These are phyloP conservation scores for Altica lythri DNA, from an alignment of 2,888 invertebrate species.

Conservation along the genomic window DNA sequence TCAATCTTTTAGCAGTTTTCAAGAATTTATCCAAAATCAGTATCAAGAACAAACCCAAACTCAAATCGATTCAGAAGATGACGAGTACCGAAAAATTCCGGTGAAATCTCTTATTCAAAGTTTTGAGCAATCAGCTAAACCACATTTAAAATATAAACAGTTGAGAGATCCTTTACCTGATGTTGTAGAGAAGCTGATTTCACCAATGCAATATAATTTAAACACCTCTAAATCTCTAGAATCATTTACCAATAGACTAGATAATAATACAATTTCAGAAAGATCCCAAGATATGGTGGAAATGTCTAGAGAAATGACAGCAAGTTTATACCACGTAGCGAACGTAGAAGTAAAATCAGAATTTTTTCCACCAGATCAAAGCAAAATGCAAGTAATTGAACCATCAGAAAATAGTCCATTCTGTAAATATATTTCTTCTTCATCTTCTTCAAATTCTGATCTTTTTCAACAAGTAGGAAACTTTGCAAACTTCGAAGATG, in stretches of 20 bases:
- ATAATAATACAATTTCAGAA: background rate
- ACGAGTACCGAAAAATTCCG: conserved; percentile 56
- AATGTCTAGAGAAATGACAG: conserved; percentile 51
- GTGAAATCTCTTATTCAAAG: conserved; percentile 62
- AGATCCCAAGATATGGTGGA: conserved; percentile 33
- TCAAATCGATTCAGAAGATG: conserved; percentile 37
- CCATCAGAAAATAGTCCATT: conserved; percentile 54
- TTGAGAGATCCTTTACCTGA: conserved; percentile 54
- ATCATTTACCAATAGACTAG: conserved; percentile 8
- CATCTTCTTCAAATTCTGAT: conserved; percentile 22
- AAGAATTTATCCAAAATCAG: conserved; percentile 18
- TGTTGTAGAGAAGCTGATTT: conserved; percentile 47
- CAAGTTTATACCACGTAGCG: conserved; percentile 53
- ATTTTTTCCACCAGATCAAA: conserved; percentile 46
- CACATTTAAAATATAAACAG: conserved; percentile 61
- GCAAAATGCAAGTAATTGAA: conserved; percentile 35
- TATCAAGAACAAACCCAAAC: conserved; percentile 18
- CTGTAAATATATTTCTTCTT: conserved; percentile 48
- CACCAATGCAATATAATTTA: conserved; percentile 20
- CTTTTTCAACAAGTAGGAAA: conserved; percentile 33
- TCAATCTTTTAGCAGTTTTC: conserved; percentile 10
- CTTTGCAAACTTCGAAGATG: conserved; percentile 13
- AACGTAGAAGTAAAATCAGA: conserved; percentile 52
- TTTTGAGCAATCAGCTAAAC: conserved; percentile 67
- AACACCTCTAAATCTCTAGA: conserved; percentile 12